Evolutionary conservation across 1,140 invertebrate genomes (phyloP).

Genomic region (Drosophila nikananu): DNA sequence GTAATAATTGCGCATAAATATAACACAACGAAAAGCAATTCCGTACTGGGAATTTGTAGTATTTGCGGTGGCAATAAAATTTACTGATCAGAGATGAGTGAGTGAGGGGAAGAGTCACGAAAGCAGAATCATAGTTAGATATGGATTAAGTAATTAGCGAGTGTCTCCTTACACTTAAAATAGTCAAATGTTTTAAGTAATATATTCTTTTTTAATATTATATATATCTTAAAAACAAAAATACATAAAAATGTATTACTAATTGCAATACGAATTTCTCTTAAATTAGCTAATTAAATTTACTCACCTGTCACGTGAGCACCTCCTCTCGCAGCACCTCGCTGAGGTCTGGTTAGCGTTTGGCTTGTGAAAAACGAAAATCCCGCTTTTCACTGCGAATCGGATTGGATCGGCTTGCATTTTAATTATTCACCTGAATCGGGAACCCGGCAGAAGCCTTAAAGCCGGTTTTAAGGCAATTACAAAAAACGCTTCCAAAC

Average conservation of each 20-base stretch:
- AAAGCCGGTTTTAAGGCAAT: conserved; percentile 66
- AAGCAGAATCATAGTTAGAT: not conserved
- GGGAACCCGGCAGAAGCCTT: conserved; percentile 26
- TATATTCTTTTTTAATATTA: too few species aligned
- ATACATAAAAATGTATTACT: too few species aligned
- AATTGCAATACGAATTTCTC: too few species aligned
- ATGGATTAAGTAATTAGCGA: not conserved
- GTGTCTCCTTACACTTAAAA: too few species aligned
- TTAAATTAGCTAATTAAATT: not conserved
- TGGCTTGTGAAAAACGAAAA: not conserved
- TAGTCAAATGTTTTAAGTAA: too few species aligned
- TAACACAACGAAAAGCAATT: conserved; percentile 50
- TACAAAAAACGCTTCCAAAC: conserved; percentile 41
- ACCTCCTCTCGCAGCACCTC: not conserved
- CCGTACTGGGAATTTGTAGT: conserved; percentile 47
- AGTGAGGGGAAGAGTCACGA: conserved; percentile 25
- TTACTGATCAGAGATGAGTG: conserved; percentile 9
- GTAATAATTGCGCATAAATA: conserved; percentile 80
- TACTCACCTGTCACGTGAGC: not conserved
- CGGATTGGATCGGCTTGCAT: conserved; percentile 9
- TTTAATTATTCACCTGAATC: conserved; percentile 43
- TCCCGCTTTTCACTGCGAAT: conserved; percentile 17
- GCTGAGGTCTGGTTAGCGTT: not conserved
- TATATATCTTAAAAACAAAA: too few species aligned
- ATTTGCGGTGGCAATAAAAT: conserved; percentile 41